Evolutionary conservation across 2,888 invertebrate genomes (phyloP).

Genomic region (Arge pagana): DNA sequence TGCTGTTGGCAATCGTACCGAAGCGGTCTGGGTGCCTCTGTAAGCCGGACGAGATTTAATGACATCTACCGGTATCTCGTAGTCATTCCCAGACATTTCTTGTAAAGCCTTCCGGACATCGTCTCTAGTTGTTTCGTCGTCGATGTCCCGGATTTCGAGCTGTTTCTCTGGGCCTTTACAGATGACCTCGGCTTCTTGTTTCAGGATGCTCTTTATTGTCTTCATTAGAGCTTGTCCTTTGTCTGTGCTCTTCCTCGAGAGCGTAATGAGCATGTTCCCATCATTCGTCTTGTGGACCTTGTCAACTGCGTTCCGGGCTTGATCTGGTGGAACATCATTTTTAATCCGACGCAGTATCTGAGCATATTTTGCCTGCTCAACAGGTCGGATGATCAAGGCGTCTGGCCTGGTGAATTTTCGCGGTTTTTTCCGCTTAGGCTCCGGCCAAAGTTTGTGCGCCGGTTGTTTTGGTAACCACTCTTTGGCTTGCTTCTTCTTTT

Average conservation of each 20-base stretch:
- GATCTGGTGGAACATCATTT: slow-evolving; percentile 7
- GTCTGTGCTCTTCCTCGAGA: background rate
- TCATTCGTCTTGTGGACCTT: slow-evolving; percentile 19
- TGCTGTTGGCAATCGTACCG: no score
- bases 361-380: slow-evolving; percentile 21
- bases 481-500: no score
- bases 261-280: slow-evolving; percentile 21
- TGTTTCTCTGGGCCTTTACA: slow-evolving; percentile 16
- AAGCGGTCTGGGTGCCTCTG: slow-evolving; percentile 25
- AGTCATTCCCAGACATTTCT: background rate
- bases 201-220: slow-evolving; percentile 3
- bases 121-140: slow-evolving; percentile 24
- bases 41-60: slow-evolving; percentile 21
- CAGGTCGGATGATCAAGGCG: slow-evolving; percentile 20
- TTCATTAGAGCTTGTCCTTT: slow-evolving; percentile 11
- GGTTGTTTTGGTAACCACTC: no score
- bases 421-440: no score
- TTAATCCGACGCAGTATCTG: slow-evolving; percentile 21
- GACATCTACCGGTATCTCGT: background rate
- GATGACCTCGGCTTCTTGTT: slow-evolving; percentile 20
- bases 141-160: slow-evolving; percentile 27
- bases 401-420: slow-evolving; percentile 13
- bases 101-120: slow-evolving; percentile 20
- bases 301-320: slow-evolving; percentile 7
- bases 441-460: no score